These are phyloP conservation scores for Neuroterus valhalla DNA, from an alignment of 1,140 invertebrate species.

Conservation along the genomic window DNA sequence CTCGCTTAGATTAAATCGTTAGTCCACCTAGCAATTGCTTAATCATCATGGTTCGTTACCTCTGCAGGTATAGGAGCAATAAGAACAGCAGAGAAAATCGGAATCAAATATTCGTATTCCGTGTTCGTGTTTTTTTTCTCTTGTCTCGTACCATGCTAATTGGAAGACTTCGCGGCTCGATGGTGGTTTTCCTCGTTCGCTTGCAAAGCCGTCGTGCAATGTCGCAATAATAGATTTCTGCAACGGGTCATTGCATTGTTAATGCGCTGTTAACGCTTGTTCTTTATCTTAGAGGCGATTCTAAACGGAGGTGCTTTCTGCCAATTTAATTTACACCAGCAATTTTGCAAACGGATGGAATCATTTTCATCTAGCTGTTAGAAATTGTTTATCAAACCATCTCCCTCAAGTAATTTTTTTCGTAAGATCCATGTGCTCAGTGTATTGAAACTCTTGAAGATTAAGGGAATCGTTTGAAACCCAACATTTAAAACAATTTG, in stretches of 20 bases:
- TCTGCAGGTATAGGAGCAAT: conserved; percentile 16
- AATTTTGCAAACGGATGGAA: neutral
- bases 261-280: conserved; percentile 10
- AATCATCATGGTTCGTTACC: conserved; percentile 30
- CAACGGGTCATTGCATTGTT: conserved; percentile 22
- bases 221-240: conserved; percentile 26
- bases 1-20: conserved; percentile 9
- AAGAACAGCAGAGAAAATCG: conserved; percentile 19
- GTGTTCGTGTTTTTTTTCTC: neutral
- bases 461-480: neutral
- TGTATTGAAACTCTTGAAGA: neutral
- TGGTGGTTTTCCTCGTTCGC: conserved; percentile 10
- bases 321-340: conserved; percentile 6
- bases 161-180: conserved; percentile 28
- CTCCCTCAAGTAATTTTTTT: too few species aligned
- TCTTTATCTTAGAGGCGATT: neutral
- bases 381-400: too few species aligned
- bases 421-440: neutral
- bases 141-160: conserved; percentile 9
- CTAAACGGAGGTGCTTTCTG: neutral
- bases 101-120: conserved; percentile 3
- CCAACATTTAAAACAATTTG: conserved; percentile 7
- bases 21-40: conserved; percentile 10
- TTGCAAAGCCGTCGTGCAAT: conserved; percentile 1
- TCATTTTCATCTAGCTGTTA: too few species aligned